A percentile compares a stretch with the other conserved stretches of the same genome.
These are phyloP conservation scores for Orthonevra nobilis DNA, from an alignment of 2,888 invertebrate genomes.

Conservation along the genomic window DNA sequence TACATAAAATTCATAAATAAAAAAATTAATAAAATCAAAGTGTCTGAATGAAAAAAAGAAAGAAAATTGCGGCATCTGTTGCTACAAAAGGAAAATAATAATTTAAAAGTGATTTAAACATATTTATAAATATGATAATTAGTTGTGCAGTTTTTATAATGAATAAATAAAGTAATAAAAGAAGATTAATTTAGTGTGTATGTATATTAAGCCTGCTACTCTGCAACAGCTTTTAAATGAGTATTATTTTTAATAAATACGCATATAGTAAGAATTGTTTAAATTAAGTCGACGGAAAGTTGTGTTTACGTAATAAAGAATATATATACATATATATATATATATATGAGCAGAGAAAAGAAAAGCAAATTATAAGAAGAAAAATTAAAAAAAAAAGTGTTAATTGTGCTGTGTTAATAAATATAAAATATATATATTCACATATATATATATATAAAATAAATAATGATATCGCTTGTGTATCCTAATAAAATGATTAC, in stretches of 20 bases:
- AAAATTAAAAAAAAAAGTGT: conserved; percentile 20
- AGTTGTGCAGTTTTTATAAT: conserved; percentile 63
- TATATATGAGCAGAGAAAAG: conserved; percentile 57
- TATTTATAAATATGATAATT: conserved; percentile 33
- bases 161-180: conserved; percentile 39
- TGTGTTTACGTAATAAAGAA: conserved; percentile 22
- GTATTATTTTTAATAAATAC: conserved; percentile 59
- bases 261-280: conserved; percentile 51
- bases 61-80: conserved; percentile 52
- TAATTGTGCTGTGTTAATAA: conserved; percentile 72
- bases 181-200: conserved; percentile 17
- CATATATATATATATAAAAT: conserved; percentile 29
- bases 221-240: conserved; percentile 55
- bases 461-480: conserved; percentile 52
- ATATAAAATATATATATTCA: conserved; percentile 46
- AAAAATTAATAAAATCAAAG: conserved; percentile 30
- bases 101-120: conserved; percentile 60
- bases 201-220: conserved; percentile 52
- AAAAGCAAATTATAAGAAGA: conserved; percentile 40
- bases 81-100: conserved; percentile 46
- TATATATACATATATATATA: no score
- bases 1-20: conserved; percentile 35
- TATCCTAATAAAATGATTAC: conserved; percentile 74
- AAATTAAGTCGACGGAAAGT: conserved; percentile 64
- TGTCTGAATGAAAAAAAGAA: conserved; percentile 68